Conservation (phyloP, 23 tunicate genomes). For the Styela plicata region DNA sequence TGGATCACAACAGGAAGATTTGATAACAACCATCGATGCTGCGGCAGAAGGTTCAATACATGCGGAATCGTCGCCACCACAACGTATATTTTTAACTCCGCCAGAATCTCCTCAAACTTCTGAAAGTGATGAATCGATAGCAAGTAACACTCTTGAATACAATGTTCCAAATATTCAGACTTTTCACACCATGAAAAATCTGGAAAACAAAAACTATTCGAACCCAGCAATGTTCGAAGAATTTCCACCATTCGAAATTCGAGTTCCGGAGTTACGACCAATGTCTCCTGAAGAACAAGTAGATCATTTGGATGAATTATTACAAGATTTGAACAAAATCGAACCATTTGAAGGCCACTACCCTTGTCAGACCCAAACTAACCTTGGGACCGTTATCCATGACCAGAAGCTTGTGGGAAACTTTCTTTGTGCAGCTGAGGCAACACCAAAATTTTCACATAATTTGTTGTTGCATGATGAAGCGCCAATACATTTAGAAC, state of each 20-base stretch:
- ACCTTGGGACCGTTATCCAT: background rate
- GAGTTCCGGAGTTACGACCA: background rate
- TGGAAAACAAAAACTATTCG: background rate
- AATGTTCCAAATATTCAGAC: background rate
- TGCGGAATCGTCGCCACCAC: background rate
- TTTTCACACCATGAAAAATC: background rate
- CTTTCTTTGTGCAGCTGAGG: background rate
- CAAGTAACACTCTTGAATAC: background rate
- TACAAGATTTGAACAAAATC: background rate
- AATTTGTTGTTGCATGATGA: background rate
- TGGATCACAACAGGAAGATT: conserved; percentile 45
- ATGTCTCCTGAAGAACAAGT: background rate
- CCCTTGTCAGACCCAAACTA: too few species aligned
- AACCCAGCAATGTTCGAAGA: background rate
- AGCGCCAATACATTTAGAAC: background rate
- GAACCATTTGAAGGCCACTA: background rate
- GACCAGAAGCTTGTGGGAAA: background rate
- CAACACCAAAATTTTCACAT: background rate
- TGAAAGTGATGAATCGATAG: background rate
- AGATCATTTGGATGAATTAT: background rate
- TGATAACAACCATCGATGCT: conserved; percentile 77
- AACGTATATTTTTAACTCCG: background rate
- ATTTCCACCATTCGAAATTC: background rate
- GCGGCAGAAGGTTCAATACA: conserved; percentile 27
- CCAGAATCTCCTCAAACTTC: background rate